Evolutionary conservation across 2,888 invertebrate species (phyloP).

Genomic region (Campopleginae sp.): DNA sequence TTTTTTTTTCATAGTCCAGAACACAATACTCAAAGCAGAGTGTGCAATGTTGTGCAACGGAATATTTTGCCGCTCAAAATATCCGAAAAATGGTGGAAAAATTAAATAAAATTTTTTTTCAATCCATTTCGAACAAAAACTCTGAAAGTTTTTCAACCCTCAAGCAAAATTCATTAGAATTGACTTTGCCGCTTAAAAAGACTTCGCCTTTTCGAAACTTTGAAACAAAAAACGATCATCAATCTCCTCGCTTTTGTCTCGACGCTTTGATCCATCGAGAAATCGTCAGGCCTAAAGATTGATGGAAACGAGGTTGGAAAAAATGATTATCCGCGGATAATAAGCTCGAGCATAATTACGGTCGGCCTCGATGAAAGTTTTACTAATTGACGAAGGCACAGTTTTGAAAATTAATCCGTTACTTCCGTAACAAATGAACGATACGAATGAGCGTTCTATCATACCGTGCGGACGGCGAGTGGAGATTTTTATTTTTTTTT

Average conservation of each 20-base stretch:
- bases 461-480: neutral
- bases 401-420: constrained; percentile 49
- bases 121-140: neutral
- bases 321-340: constrained; percentile 16
- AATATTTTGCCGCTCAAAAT: neutral
- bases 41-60: neutral
- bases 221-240: neutral
- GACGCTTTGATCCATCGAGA: neutral
- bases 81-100: neutral
- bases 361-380: constrained; percentile 35
- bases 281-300: constrained; percentile 21
- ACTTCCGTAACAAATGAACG: constrained; percentile 36
- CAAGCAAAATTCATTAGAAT: neutral
- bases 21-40: neutral
- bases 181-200: neutral
- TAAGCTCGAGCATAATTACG: constrained; percentile 42
- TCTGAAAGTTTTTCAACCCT: neutral
- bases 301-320: constrained; percentile 21
- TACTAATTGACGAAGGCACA: constrained; percentile 41
- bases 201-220: neutral
- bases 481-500: neutral
- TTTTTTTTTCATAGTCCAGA: constrained; percentile 26
- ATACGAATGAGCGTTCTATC: constrained; percentile 11
- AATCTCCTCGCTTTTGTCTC: neutral
- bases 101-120: neutral